Conservation (phyloP, 1,140 invertebrate species). For the Dendroctonus ponderosae region DNA sequence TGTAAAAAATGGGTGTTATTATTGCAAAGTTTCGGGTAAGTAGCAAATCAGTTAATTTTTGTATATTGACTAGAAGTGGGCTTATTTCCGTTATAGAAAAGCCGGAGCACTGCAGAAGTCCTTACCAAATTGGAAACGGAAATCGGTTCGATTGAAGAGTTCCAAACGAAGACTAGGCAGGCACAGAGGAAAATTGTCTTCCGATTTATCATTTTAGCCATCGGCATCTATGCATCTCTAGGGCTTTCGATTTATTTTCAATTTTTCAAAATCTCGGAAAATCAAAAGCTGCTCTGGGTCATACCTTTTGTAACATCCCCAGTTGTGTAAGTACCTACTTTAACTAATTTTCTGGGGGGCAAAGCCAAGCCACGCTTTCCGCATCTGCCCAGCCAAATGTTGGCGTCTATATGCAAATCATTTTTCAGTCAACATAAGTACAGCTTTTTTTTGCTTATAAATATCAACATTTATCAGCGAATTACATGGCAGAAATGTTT, state of each 20-base stretch:
- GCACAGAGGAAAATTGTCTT: constrained; percentile 77
- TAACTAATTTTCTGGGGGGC: no score
- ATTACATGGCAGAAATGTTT: no score
- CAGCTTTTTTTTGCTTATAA: no score
- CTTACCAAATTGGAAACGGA: constrained; percentile 77
- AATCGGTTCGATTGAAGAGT: constrained; percentile 77
- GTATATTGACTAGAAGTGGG: not conserved
- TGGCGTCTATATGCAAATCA: no score
- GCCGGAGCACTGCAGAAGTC: constrained; percentile 73
- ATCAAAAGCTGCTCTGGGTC: constrained; percentile 68
- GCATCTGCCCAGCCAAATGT: no score
- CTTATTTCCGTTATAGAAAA: constrained; percentile 62
- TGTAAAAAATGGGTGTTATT: constrained; percentile 44
- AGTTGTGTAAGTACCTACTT: constrained; percentile 70
- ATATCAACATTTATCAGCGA: no score
- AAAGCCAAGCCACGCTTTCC: no score
- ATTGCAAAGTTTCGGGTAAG: constrained; percentile 47
- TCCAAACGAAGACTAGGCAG: constrained; percentile 74
- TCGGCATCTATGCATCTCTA: constrained; percentile 74
- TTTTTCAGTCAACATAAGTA: no score
- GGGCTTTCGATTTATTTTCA: constrained; percentile 77
- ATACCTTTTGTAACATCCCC: constrained; percentile 74
- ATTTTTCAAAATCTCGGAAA: constrained; percentile 67
- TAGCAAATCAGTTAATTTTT: constrained; percentile 6
- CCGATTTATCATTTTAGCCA: constrained; percentile 75